A percentile compares a stretch with the other conserved stretches of the same genome.
Evolutionary conservation across 2,797 vertebrate species (phyloP).

Genomic region (Cuculus canorus): DNA sequence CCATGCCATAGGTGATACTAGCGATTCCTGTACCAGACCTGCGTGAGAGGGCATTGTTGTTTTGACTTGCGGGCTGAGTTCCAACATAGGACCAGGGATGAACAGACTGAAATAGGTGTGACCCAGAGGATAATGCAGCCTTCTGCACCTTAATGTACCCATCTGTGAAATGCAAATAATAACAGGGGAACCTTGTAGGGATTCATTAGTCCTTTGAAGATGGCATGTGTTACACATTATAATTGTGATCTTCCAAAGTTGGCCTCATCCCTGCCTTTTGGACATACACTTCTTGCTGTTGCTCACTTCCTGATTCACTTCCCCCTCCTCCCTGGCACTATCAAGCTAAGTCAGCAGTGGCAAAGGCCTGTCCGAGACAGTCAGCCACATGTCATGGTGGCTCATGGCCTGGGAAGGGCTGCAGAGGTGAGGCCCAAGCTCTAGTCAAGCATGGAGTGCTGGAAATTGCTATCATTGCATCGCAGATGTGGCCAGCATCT

Average conservation of each 20-base stretch:
- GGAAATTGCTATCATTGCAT: not conserved
- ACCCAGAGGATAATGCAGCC: constrained; percentile 56
- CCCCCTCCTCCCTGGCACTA: constrained; percentile 49
- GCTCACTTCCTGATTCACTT: constrained; percentile 66
- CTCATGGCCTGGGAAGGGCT: not conserved
- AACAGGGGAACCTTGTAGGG: constrained; percentile 43
- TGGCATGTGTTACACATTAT: constrained; percentile 40
- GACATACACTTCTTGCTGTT: constrained; percentile 36
- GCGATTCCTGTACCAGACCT: not conserved
- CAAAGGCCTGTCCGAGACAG: not conserved
- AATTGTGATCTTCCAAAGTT: constrained; percentile 44
- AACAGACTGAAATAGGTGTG: constrained; percentile 52
- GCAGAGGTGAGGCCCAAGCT: not conserved
- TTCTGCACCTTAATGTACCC: constrained; percentile 36
- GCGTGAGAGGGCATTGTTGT: not conserved
- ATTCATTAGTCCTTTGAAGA: constrained; percentile 68
- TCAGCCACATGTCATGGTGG: constrained; percentile 21
- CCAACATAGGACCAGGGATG: not conserved
- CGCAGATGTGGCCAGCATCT: not conserved
- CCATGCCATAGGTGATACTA: not conserved
- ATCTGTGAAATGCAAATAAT: constrained; percentile 63
- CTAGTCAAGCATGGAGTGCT: not conserved
- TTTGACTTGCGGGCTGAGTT: constrained; percentile 12
- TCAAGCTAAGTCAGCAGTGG: constrained; percentile 47
- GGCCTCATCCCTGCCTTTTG: constrained; percentile 44